Conservation (phyloP, 2,113 vertebrate genomes). For the Mormyrus lacerda region DNA sequence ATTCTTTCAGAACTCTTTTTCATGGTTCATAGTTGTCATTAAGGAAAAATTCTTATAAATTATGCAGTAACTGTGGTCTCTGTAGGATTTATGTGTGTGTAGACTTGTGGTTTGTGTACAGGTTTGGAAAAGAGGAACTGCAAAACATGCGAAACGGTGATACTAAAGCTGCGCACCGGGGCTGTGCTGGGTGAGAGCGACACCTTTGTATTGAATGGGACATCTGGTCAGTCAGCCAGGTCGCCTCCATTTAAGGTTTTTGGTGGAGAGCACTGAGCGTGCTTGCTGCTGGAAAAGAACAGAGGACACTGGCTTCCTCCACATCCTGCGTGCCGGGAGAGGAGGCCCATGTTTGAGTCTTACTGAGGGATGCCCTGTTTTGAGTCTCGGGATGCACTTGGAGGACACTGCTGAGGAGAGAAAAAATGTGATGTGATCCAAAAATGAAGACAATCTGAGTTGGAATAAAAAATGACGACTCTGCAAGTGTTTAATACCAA, state of each 20-base stretch:
- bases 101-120: slow-evolving; percentile 21
- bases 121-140: slow-evolving; percentile 9
- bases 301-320: background rate
- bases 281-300: background rate
- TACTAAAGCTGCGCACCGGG: background rate
- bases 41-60: slow-evolving; percentile 30
- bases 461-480: background rate
- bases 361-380: background rate
- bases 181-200: background rate
- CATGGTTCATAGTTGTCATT: slow-evolving; percentile 38
- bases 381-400: background rate
- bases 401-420: background rate
- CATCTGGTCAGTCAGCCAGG: background rate
- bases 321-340: background rate
- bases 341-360: background rate
- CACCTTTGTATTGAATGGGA: background rate
- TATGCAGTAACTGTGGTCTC: slow-evolving; percentile 39
- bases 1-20: slow-evolving; percentile 11
- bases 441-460: background rate
- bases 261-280: background rate
- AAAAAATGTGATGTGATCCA: background rate
- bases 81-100: slow-evolving; percentile 40
- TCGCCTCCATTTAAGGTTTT: background rate
- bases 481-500: background rate
- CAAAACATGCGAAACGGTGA: background rate